Conservation (phyloP, 64 coral and sea anemone genomes). For the Actinia tenebrosa region DNA sequence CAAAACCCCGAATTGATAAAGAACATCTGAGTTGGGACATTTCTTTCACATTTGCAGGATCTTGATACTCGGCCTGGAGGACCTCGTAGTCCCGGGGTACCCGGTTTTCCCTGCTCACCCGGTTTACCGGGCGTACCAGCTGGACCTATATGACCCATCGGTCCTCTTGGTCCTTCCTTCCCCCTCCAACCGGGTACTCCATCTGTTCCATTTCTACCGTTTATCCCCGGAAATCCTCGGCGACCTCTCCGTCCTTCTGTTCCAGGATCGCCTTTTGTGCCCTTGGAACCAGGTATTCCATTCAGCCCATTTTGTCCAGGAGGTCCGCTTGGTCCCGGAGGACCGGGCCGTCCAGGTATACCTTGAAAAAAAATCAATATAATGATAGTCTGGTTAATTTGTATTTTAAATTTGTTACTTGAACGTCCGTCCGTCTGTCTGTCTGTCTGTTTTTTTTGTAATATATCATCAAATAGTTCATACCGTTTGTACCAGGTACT, state of each 20-base stretch:
- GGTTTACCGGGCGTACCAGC: conserved; percentile 27
- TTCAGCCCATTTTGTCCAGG: conserved; percentile 86
- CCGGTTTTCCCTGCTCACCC: conserved; percentile 46
- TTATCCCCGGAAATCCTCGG: conserved; percentile 48
- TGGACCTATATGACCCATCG: conserved; percentile 53
- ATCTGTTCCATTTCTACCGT: conserved; percentile 72
- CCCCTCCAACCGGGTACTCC: conserved; percentile 82
- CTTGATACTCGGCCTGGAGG: conserved; percentile 53
- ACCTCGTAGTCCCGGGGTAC: conserved; percentile 49
- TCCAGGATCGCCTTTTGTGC: conserved; percentile 54
- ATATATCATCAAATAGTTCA: neutral
- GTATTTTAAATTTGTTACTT: neutral
- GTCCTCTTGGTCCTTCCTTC: conserved; percentile 70
- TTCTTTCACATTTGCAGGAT: conserved; percentile 47
- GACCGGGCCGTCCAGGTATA: conserved; percentile 63
- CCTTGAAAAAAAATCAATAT: conserved; percentile 16
- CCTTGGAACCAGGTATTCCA: conserved; percentile 53
- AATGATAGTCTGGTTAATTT: neutral
- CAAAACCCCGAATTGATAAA: conserved; percentile 61
- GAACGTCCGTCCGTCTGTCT: neutral
- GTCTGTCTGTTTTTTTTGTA: neutral
- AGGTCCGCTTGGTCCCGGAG: conserved; percentile 62
- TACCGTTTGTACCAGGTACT: conserved; percentile 15
- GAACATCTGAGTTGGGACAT: conserved; percentile 78
- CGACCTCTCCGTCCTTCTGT: conserved; percentile 44